Conservation (phyloP, 1,140 invertebrate species). For the Euborellia annulipes region DNA sequence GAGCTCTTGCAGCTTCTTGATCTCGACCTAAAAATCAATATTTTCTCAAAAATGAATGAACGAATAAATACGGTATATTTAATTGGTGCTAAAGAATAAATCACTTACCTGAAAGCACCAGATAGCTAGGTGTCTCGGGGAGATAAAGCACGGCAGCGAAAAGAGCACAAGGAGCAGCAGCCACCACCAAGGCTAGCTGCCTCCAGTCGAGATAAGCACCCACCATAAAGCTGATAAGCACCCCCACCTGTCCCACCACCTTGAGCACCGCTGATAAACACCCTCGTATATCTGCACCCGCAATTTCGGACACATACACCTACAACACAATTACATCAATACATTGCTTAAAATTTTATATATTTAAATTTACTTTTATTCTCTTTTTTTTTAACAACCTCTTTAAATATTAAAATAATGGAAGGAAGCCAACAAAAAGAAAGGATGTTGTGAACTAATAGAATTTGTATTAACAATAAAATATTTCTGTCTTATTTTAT, state of each 20-base stretch:
- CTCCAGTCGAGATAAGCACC: slow-evolving; percentile 70
- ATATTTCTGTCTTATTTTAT: too few relatives aligned
- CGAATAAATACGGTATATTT: too few relatives aligned
- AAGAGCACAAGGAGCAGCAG: slow-evolving; percentile 50
- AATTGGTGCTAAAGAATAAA: too few relatives aligned
- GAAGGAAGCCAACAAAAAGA: too few relatives aligned
- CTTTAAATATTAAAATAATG: too few relatives aligned
- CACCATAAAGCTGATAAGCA: slow-evolving; percentile 61
- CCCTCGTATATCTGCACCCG: slow-evolving; percentile 67
- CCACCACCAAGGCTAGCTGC: slow-evolving; percentile 56
- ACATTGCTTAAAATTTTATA: too few relatives aligned
- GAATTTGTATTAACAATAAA: too few relatives aligned
- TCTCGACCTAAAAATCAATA: slow-evolving; percentile 34
- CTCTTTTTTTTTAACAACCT: too few relatives aligned
- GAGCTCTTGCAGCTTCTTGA: slow-evolving; percentile 55
- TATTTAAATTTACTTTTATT: too few relatives aligned
- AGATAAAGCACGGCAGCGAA: slow-evolving; percentile 52
- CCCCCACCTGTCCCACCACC: slow-evolving; percentile 65
- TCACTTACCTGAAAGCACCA: slow-evolving; percentile 39
- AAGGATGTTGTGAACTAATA: too few relatives aligned
- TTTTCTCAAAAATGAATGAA: too few relatives aligned
- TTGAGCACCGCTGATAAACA: slow-evolving; percentile 71
- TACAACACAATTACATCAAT: slow-evolving; percentile 32
- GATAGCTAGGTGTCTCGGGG: slow-evolving; percentile 68
- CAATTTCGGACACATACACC: slow-evolving; percentile 84